Conservation (phyloP, 1,140 invertebrate genomes). For the Solenopsis fugax region DNA sequence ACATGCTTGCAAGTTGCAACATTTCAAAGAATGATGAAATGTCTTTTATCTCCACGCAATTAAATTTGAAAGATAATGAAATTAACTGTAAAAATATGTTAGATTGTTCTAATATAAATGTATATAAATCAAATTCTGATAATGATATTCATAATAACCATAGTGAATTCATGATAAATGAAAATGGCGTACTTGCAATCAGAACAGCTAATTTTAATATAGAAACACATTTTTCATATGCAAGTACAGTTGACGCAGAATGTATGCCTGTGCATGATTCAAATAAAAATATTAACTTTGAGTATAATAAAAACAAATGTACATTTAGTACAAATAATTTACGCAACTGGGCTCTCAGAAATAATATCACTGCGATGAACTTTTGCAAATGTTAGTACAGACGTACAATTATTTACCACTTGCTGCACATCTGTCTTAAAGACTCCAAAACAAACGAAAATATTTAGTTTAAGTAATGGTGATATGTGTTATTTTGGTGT, state of each 20-base stretch:
- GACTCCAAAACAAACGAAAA: background rate
- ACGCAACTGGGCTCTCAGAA: background rate
- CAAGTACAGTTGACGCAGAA: background rate
- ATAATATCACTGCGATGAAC: background rate
- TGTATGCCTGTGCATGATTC: background rate
- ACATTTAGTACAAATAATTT: background rate
- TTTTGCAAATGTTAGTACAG: background rate
- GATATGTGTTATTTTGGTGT: too few species aligned
- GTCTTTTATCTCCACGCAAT: background rate
- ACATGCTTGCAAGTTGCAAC: background rate
- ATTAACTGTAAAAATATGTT: background rate
- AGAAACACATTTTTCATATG: background rate
- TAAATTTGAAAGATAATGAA: background rate
- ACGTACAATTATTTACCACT: slow-evolving; percentile 5
- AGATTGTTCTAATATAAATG: background rate
- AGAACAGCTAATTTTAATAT: background rate
- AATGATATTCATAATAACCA: background rate
- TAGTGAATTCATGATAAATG: background rate
- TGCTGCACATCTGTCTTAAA: background rate
- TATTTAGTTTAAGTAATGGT: too few species aligned
- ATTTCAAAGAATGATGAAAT: background rate
- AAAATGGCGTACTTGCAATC: background rate
- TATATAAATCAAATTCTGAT: background rate
- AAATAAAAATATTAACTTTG: background rate
- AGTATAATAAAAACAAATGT: background rate